Evolutionary conservation across 2,797 vertebrate genomes (phyloP).

Genomic region (Octomys mimax): DNA sequence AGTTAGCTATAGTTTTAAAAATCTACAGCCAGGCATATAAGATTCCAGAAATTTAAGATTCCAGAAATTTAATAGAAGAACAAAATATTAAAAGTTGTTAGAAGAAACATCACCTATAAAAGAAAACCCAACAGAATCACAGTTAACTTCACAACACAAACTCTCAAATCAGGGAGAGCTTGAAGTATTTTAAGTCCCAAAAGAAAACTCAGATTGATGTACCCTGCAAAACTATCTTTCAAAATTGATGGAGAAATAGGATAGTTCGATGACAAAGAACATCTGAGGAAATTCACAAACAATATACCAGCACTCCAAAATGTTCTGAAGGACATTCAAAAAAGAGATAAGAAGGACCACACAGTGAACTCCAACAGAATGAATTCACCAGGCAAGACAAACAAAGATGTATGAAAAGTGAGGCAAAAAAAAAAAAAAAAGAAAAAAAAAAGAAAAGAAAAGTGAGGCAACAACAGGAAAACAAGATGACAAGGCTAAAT

Average conservation of each 20-base stretch:
- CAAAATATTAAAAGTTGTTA: too few relatives aligned
- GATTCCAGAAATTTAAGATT: too few relatives aligned
- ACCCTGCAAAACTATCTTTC: not conserved
- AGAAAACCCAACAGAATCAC: not conserved
- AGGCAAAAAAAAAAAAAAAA: too few relatives aligned
- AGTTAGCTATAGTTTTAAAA: not conserved
- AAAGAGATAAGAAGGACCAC: not conserved
- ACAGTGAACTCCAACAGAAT: not conserved
- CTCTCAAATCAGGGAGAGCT: not conserved
- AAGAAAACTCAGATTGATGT: not conserved
- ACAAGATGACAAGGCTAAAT: not conserved
- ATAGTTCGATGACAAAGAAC: not conserved
- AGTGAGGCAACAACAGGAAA: too few relatives aligned
- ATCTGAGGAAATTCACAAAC: not conserved
- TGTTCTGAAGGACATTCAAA: not conserved
- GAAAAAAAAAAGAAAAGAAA: too few relatives aligned
- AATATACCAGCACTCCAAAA: not conserved
- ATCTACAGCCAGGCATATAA: too few relatives aligned
- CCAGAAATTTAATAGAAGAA: too few relatives aligned
- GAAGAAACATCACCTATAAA: too few relatives aligned
- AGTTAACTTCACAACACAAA: not conserved
- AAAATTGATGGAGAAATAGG: not conserved
- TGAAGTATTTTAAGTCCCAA: not conserved
- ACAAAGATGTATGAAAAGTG: not conserved
- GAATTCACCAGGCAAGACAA: not conserved